These are phyloP conservation scores for Apus apus DNA, from an alignment of 2,113 vertebrate genomes.

Conservation along the genomic window DNA sequence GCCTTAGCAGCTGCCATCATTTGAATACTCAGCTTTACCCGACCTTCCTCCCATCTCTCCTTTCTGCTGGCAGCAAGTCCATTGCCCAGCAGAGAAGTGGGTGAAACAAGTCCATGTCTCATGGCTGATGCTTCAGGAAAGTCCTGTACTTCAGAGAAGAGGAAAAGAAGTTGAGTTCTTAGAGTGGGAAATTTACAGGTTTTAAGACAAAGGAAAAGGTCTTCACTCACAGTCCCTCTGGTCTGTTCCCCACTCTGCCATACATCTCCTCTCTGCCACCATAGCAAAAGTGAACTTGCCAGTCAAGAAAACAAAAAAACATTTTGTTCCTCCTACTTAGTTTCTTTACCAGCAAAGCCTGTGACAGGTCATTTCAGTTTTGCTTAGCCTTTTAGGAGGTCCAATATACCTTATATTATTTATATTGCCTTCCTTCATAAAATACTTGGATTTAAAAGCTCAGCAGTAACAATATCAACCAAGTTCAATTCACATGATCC, in stretches of 20 bases:
- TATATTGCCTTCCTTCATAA: not conserved
- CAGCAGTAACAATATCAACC: not conserved
- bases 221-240: fast-evolving
- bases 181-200: not conserved
- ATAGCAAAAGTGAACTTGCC: not conserved
- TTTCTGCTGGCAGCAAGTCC: not conserved
- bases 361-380: not conserved
- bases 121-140: not conserved
- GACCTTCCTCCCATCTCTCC: not conserved
- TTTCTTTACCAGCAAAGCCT: not conserved
- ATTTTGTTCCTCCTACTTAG: not conserved
- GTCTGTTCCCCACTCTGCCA: not conserved
- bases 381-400: not conserved
- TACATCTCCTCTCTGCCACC: not conserved
- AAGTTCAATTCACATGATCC: not conserved
- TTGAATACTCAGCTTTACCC: not conserved
- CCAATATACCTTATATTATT: not conserved
- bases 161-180: not conserved
- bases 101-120: not conserved
- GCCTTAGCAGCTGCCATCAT: not conserved
- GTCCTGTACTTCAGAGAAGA: fast-evolving
- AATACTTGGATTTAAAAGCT: not conserved
- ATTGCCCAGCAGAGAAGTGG: not conserved
- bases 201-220: not conserved
- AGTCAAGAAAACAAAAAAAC: not conserved